Base-by-base conservation (phyloP, 2,888 invertebrate species). In the Erebia ligea region DNA sequence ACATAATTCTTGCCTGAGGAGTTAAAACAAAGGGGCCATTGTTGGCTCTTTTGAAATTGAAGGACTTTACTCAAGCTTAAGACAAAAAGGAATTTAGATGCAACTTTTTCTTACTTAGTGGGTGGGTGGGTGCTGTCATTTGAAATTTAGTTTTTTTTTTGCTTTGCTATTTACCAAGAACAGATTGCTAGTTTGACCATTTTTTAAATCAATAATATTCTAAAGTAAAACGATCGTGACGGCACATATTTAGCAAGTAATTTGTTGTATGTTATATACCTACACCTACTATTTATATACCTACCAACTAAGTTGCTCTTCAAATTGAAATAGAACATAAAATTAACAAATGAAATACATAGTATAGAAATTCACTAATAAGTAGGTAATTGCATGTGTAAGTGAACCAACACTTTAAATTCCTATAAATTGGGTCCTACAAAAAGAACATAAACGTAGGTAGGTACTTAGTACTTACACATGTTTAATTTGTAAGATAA, bases 11-110 rank as follows among this genome's bases (percentile, higher is more conserved):
- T 89, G 88, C 89, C 87, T 88, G 87, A 74, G 75, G 21, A 74
- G 70, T 78, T 89, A 88, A 91, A 89, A 91, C 89, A 89, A 90
- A 84, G 79, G 78, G 25, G 19, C 58, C 74, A 79, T 88, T 87
- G 82, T 86, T 79, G 76, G 75, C 78, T 72, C 67, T 65, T 61
- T 70, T 57, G 19, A 67, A 66, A 65, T 57, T 63, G 54, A 63
- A 59, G 62, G 63, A 66, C 62, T 57, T 62, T 50, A 67, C 63
- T 52, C 67, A 59, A 68, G 64, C 52, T 63, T 72, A 73, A 76
- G 72, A 78, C 75, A 77, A 77, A 75, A 72, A 72, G 73, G 70
- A 70, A 75, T 76, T 73, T 67, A 69, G 66, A 72, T 72, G 68
- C 67, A 19, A 45, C 8, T 48, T 62, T 67, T 72, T 81, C 78